Base-by-base conservation (phyloP, 2,888 invertebrate species). In the Siphonodentalium dalli region DNA sequence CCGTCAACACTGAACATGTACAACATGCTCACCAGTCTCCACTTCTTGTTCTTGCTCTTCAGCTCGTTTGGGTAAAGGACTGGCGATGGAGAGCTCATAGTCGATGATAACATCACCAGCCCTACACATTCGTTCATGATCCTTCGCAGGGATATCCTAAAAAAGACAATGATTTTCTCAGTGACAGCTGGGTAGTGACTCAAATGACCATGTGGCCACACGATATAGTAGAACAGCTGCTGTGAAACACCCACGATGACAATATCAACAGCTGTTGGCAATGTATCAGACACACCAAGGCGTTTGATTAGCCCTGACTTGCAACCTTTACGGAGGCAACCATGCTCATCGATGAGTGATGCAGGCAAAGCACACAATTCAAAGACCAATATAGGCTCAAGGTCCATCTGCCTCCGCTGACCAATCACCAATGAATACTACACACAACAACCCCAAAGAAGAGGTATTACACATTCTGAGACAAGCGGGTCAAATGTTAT, bases 81-180 rank as follows among this genome's bases (percentile, higher is more conserved):
- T 51, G 21, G 51, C 29, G n/a, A 51, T 28, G 26, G 43, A 34
- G 28, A 51, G 15, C 18, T 48, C 29, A 21, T 46, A 47, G 21
- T 45, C 40, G 28, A 38, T 24, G 1, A 24, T 28, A 29, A 27
- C 35, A 29, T 50, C 54, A 38, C 50, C 37, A 28, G 50, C 49
- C 15, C 43, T 35, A 39, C 44, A 26, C 31, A 44, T 37, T 37
- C 42, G 42, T 33, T 54, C 54, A 31, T 54, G 54, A 43, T 54
- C 50, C 41, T 51, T 54, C 38, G 50, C 54, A 28, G 54, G 44
- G 2, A 54, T 23, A 26, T 38, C 33, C 13, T 51, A 18, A 31
- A 38, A 31, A 51, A 54, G 33, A 54, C 49, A 50, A 54, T 26
- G 27, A 43, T 51, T 37, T 54, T 54, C 45, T 48, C 29, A 35